Evolutionary conservation across 2,113 vertebrate genomes (phyloP).

Genomic region (Anas platyrhynchos): DNA sequence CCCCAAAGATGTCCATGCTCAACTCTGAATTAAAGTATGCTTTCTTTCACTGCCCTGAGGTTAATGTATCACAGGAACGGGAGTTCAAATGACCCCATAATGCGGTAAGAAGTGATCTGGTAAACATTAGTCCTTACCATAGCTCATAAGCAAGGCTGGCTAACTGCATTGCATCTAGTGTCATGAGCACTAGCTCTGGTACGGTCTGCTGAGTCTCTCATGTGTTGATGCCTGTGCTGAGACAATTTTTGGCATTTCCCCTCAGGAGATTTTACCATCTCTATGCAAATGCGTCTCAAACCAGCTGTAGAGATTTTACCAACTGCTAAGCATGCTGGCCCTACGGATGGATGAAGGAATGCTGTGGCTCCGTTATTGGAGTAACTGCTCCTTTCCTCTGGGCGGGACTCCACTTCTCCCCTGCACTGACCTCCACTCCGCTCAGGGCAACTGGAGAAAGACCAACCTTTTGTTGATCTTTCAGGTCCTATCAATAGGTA

Average conservation of each 20-base stretch:
- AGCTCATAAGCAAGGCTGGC: not conserved
- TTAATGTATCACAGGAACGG: not conserved
- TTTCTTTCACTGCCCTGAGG: not conserved
- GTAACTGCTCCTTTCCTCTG: not conserved
- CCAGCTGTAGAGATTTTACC: not conserved
- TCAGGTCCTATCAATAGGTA: not conserved
- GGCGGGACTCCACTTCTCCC: not conserved
- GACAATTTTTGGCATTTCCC: not conserved
- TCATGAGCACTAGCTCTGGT: not conserved
- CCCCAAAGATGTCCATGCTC: accelerated
- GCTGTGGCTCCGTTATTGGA: not conserved
- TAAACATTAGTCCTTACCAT: not conserved
- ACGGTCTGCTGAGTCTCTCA: not conserved
- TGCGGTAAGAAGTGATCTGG: not conserved
- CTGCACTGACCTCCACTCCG: not conserved
- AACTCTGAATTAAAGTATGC: not conserved
- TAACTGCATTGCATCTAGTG: not conserved
- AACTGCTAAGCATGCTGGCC: not conserved
- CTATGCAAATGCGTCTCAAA: not conserved
- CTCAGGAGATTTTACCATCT: not conserved
- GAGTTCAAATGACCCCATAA: not conserved
- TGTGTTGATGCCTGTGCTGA: not conserved
- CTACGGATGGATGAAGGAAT: not conserved
- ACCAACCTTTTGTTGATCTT: not conserved
- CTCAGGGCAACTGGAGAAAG: not conserved